Conservation (phyloP, 30 jellyfish, hydroid and myxozoan species). For the Cassiopea andromeda region DNA sequence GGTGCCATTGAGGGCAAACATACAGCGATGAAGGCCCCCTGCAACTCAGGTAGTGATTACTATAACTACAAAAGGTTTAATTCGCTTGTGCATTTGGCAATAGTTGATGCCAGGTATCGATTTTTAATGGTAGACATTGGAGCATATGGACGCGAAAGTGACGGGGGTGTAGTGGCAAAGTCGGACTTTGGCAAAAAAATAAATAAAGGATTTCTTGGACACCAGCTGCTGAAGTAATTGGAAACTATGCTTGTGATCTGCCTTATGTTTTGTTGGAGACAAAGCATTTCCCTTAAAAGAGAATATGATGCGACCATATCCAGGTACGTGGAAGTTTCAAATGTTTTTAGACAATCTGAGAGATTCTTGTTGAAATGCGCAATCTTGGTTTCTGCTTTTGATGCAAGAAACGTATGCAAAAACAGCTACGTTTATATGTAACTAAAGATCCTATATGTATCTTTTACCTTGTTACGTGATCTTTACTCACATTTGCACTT, state of each 20-base stretch:
- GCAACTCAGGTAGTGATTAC: not conserved
- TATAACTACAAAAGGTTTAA: not conserved
- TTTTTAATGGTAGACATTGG: not conserved
- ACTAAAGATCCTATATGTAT: too few relatives aligned
- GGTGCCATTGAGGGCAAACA: not conserved
- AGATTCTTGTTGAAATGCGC: too few relatives aligned
- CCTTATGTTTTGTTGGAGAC: not conserved
- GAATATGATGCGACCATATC: constrained; percentile 25
- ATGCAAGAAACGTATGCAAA: too few relatives aligned
- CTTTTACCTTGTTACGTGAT: too few relatives aligned
- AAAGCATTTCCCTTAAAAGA: constrained; percentile 11
- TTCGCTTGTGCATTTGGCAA: not conserved
- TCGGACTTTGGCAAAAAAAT: not conserved
- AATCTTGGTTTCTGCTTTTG: too few relatives aligned
- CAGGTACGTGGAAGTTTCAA: not conserved
- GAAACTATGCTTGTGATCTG: not conserved
- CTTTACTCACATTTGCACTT: not conserved
- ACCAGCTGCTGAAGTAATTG: not conserved
- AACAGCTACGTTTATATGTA: too few relatives aligned
- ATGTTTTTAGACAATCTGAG: too few relatives aligned
- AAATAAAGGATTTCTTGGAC: not conserved
- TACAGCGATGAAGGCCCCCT: not conserved
- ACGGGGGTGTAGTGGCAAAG: not conserved
- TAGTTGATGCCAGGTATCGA: not conserved
- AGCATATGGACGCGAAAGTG: not conserved